phyloP scores from a whole-genome alignment of 2,888 invertebrate genomes.

The Platycheirus albimanus region DNA sequence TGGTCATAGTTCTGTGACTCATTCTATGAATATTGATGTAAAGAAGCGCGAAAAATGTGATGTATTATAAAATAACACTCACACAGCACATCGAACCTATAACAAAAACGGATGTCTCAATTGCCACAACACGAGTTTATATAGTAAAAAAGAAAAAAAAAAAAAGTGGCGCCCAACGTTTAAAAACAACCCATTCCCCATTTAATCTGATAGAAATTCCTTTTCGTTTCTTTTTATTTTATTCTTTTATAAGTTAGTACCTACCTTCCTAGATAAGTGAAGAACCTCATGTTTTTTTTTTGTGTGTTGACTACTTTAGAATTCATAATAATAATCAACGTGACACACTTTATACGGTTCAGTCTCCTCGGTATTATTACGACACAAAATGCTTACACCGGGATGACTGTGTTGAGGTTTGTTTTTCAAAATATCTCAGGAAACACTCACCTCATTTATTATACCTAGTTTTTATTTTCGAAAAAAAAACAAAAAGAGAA shows the following conservation, averaged over 20 bases:
- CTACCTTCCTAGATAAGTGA: too few species aligned
- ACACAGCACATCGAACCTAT: neutral
- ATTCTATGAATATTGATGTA: constrained; percentile 71
- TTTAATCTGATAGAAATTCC: neutral
- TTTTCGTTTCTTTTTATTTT: neutral
- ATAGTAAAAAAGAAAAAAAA: constrained; percentile 4
- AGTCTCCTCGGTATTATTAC: neutral
- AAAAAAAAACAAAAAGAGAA: neutral
- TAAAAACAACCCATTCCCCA: neutral
- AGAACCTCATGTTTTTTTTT: constrained; percentile 1
- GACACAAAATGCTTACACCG: constrained; percentile 1
- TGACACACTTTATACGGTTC: constrained; percentile 49
- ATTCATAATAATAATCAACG: constrained; percentile 60
- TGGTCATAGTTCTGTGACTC: constrained; percentile 68
- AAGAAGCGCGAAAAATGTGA: constrained; percentile 57
- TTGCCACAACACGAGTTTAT: constrained; percentile 45
- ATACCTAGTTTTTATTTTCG: neutral
- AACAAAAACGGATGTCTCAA: constrained; percentile 64
- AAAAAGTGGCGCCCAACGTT: constrained; percentile 51
- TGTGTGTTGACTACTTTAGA: constrained; percentile 32
- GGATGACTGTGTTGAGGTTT: constrained; percentile 2
- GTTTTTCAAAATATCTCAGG: constrained; percentile 40
- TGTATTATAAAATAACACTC: constrained; percentile 53
- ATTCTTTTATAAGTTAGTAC: too few species aligned
- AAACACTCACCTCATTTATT: constrained; percentile 67